phyloP scores from a whole-genome alignment of 2,888 invertebrate species.

The Orchestes rusci region DNA sequence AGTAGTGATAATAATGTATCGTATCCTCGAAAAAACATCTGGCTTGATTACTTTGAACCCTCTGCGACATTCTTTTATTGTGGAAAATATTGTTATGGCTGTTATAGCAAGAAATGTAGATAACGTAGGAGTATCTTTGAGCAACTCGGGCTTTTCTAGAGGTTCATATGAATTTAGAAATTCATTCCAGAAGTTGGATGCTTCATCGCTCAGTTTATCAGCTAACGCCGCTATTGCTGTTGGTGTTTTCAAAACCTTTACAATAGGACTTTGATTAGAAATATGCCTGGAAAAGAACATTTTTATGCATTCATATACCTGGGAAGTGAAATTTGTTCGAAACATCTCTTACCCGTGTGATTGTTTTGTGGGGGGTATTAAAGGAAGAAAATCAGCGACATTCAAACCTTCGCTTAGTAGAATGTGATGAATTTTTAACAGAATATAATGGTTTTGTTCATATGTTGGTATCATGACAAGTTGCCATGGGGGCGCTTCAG shows the following conservation, averaged over 20 bases:
- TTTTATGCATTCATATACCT: background rate
- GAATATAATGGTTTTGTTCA: constrained; percentile 56
- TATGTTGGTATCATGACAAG: constrained; percentile 63
- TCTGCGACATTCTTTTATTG: constrained; percentile 55
- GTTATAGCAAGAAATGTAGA: constrained; percentile 56
- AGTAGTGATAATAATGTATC: constrained; percentile 42
- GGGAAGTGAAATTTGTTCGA: background rate
- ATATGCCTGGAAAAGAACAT: constrained; percentile 26
- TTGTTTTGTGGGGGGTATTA: constrained; percentile 44
- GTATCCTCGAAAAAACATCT: constrained; percentile 45
- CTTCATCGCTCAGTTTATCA: constrained; percentile 58
- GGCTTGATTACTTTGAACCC: constrained; percentile 44
- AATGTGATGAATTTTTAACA: constrained; percentile 70
- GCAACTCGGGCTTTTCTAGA: constrained; percentile 59
- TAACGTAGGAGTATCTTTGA: constrained; percentile 53
- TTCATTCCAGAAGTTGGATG: constrained; percentile 73
- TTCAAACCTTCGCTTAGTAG: constrained; percentile 66
- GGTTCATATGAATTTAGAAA: constrained; percentile 74
- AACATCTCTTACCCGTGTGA: constrained; percentile 31
- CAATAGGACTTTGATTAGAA: constrained; percentile 44
- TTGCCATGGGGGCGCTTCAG: constrained; percentile 73
- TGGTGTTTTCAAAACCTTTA: constrained; percentile 53
- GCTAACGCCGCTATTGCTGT: constrained; percentile 59
- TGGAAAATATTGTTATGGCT: constrained; percentile 58
- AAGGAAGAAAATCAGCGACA: constrained; percentile 65